Conservation (phyloP, 2,113 vertebrate species). For the Cheirogaleus medius region DNA sequence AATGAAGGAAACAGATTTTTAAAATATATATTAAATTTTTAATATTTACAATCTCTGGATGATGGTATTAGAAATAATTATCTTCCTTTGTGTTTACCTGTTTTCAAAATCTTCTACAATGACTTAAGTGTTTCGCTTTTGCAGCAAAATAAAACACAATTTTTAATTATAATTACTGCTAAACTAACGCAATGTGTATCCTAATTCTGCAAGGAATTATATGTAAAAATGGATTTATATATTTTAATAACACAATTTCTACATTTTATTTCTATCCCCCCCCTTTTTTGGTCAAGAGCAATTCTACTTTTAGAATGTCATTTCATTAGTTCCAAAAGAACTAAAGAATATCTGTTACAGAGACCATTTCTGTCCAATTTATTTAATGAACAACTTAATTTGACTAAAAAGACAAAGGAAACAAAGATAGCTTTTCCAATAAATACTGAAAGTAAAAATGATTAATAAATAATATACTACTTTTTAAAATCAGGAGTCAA, state of each 20-base stretch:
- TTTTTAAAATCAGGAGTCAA: not conserved
- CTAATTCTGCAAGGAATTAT: not conserved
- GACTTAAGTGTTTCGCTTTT: not conserved
- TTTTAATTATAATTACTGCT: constrained; percentile 3
- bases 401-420: not conserved
- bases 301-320: not conserved
- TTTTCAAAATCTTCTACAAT: not conserved
- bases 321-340: not conserved
- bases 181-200: not conserved
- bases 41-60: not conserved
- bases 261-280: not conserved
- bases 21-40: not conserved
- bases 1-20: not conserved
- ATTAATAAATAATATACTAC: not conserved
- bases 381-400: not conserved
- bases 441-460: not conserved
- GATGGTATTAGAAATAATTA: not conserved
- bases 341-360: not conserved
- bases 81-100: not conserved
- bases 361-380: not conserved
- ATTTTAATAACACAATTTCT: not conserved
- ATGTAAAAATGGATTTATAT: not conserved
- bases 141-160: not conserved
- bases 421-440: not conserved
- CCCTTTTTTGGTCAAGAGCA: not conserved